Percentiles rank a stretch among this genome's conserved stretches.
These are phyloP conservation scores for Meteorus sp. DNA, from an alignment of 1,140 invertebrate genomes.

Conservation along the genomic window DNA sequence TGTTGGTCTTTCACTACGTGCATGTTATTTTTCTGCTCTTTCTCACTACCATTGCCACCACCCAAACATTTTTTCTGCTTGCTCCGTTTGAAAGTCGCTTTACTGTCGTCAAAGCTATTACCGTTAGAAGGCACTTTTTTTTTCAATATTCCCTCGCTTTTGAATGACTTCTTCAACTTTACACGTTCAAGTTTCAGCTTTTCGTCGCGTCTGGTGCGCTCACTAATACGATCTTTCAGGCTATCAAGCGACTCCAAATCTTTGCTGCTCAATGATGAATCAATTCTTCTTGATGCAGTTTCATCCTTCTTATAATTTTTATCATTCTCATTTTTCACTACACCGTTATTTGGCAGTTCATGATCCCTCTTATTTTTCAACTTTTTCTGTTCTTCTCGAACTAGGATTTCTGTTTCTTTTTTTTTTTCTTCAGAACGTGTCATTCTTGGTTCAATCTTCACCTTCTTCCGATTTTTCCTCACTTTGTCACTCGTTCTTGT, in stretches of 20 bases:
- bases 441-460: conserved; percentile 41
- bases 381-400: conserved; percentile 37
- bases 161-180: conserved; percentile 55
- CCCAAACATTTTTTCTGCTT: conserved; percentile 44
- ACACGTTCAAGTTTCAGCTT: conserved; percentile 66
- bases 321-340: conserved; percentile 39
- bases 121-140: conserved; percentile 60
- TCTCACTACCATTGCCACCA: too few relatives aligned
- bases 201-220: conserved; percentile 64
- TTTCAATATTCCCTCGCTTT: conserved; percentile 37
- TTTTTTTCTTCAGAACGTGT: conserved; percentile 38
- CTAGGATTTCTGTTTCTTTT: conserved; percentile 36
- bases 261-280: conserved; percentile 43
- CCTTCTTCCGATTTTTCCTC: conserved; percentile 51
- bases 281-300: conserved; percentile 38
- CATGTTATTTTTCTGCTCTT: conserved; percentile 40
- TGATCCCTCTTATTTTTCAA: conserved; percentile 37
- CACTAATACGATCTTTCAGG: conserved; percentile 66
- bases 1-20: conserved; percentile 36
- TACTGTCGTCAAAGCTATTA: conserved; percentile 48
- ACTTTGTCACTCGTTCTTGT: conserved; percentile 37
- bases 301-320: conserved; percentile 31
- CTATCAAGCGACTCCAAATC: conserved; percentile 55
- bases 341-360: conserved; percentile 42
- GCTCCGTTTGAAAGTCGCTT: conserved; percentile 43